A percentile compares a stretch with the other conserved stretches of the same genome.
These are phyloP conservation scores for Thalassophryne amazonica DNA, from an alignment of 2,797 vertebrate species.

Conservation along the genomic window DNA sequence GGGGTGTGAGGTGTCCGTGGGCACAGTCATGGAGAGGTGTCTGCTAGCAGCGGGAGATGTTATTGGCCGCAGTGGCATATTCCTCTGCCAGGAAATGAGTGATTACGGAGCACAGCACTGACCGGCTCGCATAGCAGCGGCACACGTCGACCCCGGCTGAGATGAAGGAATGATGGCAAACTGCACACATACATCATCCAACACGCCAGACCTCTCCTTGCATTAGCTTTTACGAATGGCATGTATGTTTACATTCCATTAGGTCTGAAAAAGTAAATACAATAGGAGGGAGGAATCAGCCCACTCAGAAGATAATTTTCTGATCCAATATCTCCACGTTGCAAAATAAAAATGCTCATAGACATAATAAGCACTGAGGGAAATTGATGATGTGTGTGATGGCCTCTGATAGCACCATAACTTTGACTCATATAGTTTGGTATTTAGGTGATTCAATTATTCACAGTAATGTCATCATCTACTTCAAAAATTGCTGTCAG, in stretches of 20 bases:
- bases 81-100: slow-evolving; percentile 58
- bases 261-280: slow-evolving; percentile 41
- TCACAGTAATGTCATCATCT: slow-evolving; percentile 39
- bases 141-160: slow-evolving; percentile 29
- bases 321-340: slow-evolving; percentile 36
- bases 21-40: slow-evolving; percentile 61
- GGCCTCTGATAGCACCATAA: slow-evolving; percentile 32
- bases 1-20: slow-evolving; percentile 31
- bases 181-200: slow-evolving; percentile 37
- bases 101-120: slow-evolving; percentile 48
- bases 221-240: slow-evolving; percentile 33
- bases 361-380: slow-evolving; percentile 37
- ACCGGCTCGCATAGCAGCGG: slow-evolving; percentile 44
- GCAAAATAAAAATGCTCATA: slow-evolving; percentile 45
- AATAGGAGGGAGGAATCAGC: slow-evolving; percentile 29
- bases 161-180: slow-evolving; percentile 37
- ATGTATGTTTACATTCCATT: slow-evolving; percentile 49
- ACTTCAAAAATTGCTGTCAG: slow-evolving; percentile 8
- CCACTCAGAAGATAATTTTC: slow-evolving; percentile 33
- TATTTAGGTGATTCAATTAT: slow-evolving; percentile 51
- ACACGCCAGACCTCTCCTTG: slow-evolving; percentile 1
- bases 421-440: slow-evolving; percentile 27
- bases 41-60: slow-evolving; percentile 64
- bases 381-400: slow-evolving; percentile 52
- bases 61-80: slow-evolving; percentile 62